Base-by-base conservation (phyloP, 2,888 invertebrate genomes). In the Drosophila buzzatii region DNA sequence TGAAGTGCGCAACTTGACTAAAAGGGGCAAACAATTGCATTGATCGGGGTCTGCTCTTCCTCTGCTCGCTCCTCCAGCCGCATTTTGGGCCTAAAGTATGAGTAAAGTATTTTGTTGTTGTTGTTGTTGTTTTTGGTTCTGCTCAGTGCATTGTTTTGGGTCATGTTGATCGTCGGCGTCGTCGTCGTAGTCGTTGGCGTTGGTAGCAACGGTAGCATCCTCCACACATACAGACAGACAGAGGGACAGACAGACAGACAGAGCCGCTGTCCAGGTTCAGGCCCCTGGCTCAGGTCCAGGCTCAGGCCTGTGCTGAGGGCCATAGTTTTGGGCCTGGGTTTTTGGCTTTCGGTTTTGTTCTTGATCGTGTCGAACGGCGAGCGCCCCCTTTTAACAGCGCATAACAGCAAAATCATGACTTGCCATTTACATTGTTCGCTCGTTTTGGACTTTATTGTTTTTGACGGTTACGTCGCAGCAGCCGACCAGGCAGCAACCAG, bases 361-460 rank as follows among this genome's bases (percentile, higher is more conserved):
- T 86, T 89, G 92, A 92, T 91, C 91, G 92, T 91, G 91, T 92
- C 90, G 92, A 88, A 85, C 91, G 89, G 91, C 86, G 91, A 92
- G 91, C 91, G 92, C 91, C 92, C 92, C 91, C 91, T 91, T 91
- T 90, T 89, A 91, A 90, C 89, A 89, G 90, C 89, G 83, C 82
- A 89, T 89, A 91, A 91, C 91, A 91, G 88, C 92, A 89, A 91
- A 91, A 91, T 91, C 91, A 91, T 91, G 91, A 91, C 92, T 91
- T 90, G 89, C 91, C 91, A 90, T 91, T 91, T 92, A 92, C 91
- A 91, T 91, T 92, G 90, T 91, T 91, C 90, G 89, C 90, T 90
- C 90, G 89, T 90, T 91, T 92, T 91, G 91, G 91, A 91, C 89
- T 91, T 91, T 91, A 91, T 91, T 92, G 91, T 90, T 91, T 87